Evolutionary conservation across 1,140 invertebrate species (phyloP).

Genomic region (Dufourea novaeangliae): DNA sequence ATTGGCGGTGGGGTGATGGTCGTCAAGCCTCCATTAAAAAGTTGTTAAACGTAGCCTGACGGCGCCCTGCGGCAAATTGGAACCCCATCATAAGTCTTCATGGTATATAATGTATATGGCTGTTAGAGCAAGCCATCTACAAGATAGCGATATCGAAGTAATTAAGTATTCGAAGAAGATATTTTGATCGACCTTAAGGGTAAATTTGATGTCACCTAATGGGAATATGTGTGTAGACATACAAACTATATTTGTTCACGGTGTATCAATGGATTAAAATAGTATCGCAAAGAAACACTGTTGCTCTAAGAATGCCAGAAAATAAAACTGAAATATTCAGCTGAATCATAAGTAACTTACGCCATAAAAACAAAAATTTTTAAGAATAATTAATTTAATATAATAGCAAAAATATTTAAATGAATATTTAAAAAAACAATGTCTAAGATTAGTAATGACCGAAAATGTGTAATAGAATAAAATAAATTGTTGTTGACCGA

Average conservation of each 20-base stretch:
- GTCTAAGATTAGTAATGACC: too few relatives aligned
- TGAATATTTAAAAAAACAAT: too few relatives aligned
- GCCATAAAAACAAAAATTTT: too few relatives aligned
- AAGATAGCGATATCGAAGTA: slow-evolving; percentile 72
- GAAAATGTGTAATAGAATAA: too few relatives aligned
- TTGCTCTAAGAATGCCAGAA: background rate
- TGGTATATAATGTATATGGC: slow-evolving; percentile 73
- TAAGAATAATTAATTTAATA: too few relatives aligned
- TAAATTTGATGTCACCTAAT: slow-evolving; percentile 17
- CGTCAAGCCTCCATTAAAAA: slow-evolving; percentile 81
- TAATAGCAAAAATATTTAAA: too few relatives aligned
- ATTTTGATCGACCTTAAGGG: slow-evolving; percentile 68
- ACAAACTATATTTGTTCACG: background rate
- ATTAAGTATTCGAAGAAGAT: slow-evolving; percentile 70
- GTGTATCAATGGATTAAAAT: background rate
- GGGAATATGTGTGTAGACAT: background rate
- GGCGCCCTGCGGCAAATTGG: slow-evolving; percentile 80
- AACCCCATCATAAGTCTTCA: slow-evolving; percentile 81
- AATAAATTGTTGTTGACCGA: too few relatives aligned
- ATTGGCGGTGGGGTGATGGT: slow-evolving; percentile 73
- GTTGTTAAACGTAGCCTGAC: slow-evolving; percentile 82
- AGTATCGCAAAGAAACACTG: background rate
- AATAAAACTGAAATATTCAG: too few relatives aligned
- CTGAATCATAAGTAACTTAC: too few relatives aligned
- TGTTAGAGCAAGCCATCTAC: slow-evolving; percentile 66